Conservation (phyloP, 64 coral and sea anemone genomes). For the Astreopora myriophthalma region DNA sequence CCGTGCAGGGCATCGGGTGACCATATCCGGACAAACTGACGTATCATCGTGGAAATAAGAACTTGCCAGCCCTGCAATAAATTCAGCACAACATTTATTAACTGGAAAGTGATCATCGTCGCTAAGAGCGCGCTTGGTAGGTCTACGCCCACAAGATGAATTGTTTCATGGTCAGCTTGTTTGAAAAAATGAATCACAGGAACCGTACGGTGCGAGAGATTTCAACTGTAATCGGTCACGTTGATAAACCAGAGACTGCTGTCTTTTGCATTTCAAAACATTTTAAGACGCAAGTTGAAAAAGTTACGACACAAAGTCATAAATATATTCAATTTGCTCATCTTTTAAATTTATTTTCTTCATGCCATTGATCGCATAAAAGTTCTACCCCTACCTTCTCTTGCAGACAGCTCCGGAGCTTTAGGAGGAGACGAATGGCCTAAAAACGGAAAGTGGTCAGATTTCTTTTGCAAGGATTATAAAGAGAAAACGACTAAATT, state of each 20-base stretch:
- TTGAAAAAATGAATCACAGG: too few relatives aligned
- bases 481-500: not conserved
- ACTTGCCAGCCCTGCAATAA: slow-evolving; percentile 13
- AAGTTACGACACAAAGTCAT: too few relatives aligned
- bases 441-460: not conserved
- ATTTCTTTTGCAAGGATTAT: not conserved
- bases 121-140: not conserved
- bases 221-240: too few relatives aligned
- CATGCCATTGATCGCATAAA: not conserved
- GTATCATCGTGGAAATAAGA: slow-evolving; percentile 36
- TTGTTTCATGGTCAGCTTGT: too few relatives aligned
- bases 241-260: too few relatives aligned
- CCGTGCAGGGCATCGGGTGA: slow-evolving; percentile 68
- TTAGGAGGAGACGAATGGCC: not conserved
- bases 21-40: slow-evolving; percentile 54
- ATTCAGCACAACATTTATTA: not conserved
- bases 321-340: too few relatives aligned
- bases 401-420: slow-evolving; percentile 14
- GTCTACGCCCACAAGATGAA: too few relatives aligned
- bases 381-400: not conserved
- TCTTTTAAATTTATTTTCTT: not conserved
- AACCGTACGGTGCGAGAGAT: too few relatives aligned
- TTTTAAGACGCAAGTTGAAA: too few relatives aligned
- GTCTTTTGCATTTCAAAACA: too few relatives aligned
- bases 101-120: not conserved